Base-by-base conservation (phyloP, 2,888 invertebrate genomes). In the Dexiosoma caninum region DNA sequence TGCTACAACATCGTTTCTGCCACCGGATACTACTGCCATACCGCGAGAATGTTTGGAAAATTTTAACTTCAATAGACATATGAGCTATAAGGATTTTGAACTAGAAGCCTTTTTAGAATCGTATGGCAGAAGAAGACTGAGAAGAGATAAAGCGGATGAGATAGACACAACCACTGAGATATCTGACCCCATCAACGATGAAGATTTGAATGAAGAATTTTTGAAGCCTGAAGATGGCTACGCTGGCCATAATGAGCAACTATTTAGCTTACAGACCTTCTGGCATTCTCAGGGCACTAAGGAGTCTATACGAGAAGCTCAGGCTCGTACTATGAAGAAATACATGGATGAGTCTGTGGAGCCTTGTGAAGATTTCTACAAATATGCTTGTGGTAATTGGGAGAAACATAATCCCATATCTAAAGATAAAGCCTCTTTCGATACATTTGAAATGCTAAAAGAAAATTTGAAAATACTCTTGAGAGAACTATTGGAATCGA, bases 301-400 rank as follows among this genome's bases (percentile, higher is more conserved):
- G n/a, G 89, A 92, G 6, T 92, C 91, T 7, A 93, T 94, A 70
- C 91, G 93, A 81, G 88, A 86, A 32, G 92, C 92, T 1, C 94
- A 94, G 90, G 93, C 94, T 1, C 91, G 91, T 77, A 93, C 94
- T 80, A 96, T 96, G 95, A 91, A 91, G 83, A 93, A 93, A 71
- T 95, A 94, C 85, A 96, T 96, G 95, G 95, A 96, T 85, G 89
- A 88, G 0, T 91, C 91, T 27, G 92, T 92, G 0, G 93, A 95
- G 87, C 96, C 96, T 0, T 96, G 96, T 86, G 91, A 93, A 5
- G 96, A 96, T 87, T 96, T 96, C 87, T 96, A 96, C 87, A 94
- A 95, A 85, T 97, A 94, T 85, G 95, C 96, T 0, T 97, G 95
- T 87, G 97, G 97, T 0, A 96, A 96, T 85, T 97, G 97, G 97